Conservation (phyloP, 2,797 vertebrate genomes). For the Syndactyla subalaris region DNA sequence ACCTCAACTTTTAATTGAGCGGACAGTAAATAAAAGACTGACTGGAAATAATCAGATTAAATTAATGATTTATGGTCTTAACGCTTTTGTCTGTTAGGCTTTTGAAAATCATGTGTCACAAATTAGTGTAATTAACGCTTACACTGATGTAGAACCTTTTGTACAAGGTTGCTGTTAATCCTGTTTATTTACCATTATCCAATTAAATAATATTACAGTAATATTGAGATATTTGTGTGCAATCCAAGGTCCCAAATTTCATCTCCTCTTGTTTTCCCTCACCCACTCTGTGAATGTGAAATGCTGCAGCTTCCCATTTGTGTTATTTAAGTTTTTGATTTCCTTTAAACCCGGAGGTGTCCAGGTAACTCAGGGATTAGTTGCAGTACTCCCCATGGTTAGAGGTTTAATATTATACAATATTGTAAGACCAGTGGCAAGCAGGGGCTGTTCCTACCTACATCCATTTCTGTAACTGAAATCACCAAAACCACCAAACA, state of each 20-base stretch:
- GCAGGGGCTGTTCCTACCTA: not conserved
- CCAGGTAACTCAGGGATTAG: not conserved
- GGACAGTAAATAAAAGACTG: slow-evolving; percentile 1
- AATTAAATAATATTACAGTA: not conserved
- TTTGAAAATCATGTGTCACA: not conserved
- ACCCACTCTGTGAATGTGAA: not conserved
- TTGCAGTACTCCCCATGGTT: not conserved
- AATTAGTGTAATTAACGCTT: slow-evolving; percentile 20
- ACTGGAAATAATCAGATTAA: slow-evolving; percentile 14
- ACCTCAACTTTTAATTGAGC: slow-evolving; percentile 4
- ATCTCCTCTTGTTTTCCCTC: not conserved
- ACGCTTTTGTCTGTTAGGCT: not conserved
- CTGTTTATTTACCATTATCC: not conserved
- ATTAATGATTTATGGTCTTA: not conserved
- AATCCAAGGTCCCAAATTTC: not conserved
- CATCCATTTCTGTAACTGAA: not conserved
- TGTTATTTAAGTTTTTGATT: not conserved
- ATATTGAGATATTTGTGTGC: not conserved
- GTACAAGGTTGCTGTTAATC: not conserved
- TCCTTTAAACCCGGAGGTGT: not conserved
- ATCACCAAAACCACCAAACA: not conserved
- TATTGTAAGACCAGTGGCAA: not conserved
- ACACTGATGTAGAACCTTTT: not conserved
- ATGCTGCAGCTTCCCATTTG: not conserved
- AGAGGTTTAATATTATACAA: not conserved